Evolutionary conservation across 2,888 invertebrate genomes (phyloP), one percentile per base, ranked within the genome.

Genomic region (Galeruca laticollis): DNA sequence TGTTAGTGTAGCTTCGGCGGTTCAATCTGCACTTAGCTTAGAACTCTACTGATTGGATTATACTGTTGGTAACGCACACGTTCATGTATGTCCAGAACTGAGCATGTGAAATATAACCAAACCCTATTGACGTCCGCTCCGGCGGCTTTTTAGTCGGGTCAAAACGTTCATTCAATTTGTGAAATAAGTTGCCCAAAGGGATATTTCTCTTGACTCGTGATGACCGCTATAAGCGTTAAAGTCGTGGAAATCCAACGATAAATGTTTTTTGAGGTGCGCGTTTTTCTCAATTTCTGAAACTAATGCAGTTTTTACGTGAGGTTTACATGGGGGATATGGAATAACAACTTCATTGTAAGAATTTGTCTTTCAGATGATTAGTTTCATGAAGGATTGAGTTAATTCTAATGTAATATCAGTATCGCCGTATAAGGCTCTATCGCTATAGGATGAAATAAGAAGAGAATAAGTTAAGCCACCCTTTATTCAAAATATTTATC

Each of bases 151-250:
- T 13, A 26, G 21, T 52, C 26, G 6, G 20, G n/a, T 52, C 52
- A 20, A 52, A 61, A 62, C 61, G 65, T 66, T 61, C 56, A 57
- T 56, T 66, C 73, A 76, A 75, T 74, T 72, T 72, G 69, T 70
- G 69, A 74, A 71, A 74, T 72, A 75, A 68, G 69, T 61, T 47
- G 61, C 75, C 73, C 75, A 51, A 37, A 70, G 71, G 76, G 71
- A 74, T 73, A 73, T 74, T 76, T 75, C 52, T 65, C 71, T 61
- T 35, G 37, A 47, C 31, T 35, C 62, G 35, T 69, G 63, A 69
- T 70, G 35, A 37, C 61, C 8, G 15, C 47, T 56, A 61, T 56
- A 47, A 56, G 3, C 33, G 47, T 20, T 61, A 47, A 60, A 15
- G 33, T 56, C 56, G 68, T 37, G 54, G 26, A 47, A 54, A 52